Evolutionary conservation across 2,113 vertebrate species (phyloP), one percentile per base, ranked within the genome.

Genomic region (Rhinolophus sinicus): DNA sequence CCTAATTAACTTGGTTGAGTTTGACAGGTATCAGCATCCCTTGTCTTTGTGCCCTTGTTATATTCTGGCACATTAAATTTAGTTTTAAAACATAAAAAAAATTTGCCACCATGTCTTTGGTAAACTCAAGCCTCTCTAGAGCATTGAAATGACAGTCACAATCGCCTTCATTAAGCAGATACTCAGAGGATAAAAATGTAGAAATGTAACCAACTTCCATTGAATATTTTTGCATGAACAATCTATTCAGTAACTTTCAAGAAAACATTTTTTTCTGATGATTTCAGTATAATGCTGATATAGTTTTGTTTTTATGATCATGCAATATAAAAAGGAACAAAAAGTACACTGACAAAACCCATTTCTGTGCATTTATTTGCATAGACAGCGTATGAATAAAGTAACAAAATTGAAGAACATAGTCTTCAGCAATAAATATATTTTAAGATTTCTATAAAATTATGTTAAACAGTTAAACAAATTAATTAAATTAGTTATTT

Each of bases 1-100:
- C 69, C 84, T 94, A 94, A 95, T 96, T 97, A 94, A 88, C 91
- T 88, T 93, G 84, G 65, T 81, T 4, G 38, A 92, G 50, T 95
- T 88, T 92, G 86, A 97, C 80, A 95, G 87, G 26, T 69, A 94
- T 84, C 87, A 96, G 70, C 75, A 90, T 97, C 18, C 78, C 75
- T 93, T 62, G 19, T 95, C 83, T 93, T 77, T 88, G 65, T 95
- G 92, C 35, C 73, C 56, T 93, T 81, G 15, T 87, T 94, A 76
- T 93, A 93, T 95, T 92, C 60, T 92, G 84, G 67, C 54, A 94
- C 44, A 70, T 88, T 87, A 80, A 93, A 97, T 93, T 95, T 90
- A 88, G 50, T 95, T 15, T 95, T 88, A 95, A 87, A 96, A 60
- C 47, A 90, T 33, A 33, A 88, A 93, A 81, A 44, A 94, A 82